phyloP scores from a whole-genome alignment of 2,797 vertebrate genomes.

The Cirrhinus mrigala region DNA sequence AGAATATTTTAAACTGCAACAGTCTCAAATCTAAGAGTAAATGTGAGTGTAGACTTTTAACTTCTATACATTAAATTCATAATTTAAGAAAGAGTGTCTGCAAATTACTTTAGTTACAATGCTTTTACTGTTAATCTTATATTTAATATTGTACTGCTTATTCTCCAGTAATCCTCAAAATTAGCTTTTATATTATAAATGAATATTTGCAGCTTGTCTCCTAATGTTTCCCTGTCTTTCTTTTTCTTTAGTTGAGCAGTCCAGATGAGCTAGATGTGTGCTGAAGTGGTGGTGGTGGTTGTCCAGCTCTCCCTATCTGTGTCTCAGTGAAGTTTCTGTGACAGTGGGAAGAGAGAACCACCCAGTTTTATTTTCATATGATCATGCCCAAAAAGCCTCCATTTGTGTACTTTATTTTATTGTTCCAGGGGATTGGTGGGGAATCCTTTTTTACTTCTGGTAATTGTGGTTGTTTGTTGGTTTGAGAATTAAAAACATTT shows the following conservation, averaged over 20 bases:
- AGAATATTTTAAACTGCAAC: no score
- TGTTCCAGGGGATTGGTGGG: constrained; percentile 48
- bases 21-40: no score
- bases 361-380: constrained; percentile 65
- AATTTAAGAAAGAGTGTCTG: no score
- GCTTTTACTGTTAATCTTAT: no score
- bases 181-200: background rate
- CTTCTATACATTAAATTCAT: no score
- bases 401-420: constrained; percentile 65
- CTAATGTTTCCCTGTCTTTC: background rate
- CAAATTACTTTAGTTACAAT: no score
- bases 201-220: background rate
- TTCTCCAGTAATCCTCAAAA: no score
- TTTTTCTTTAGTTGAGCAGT: constrained; percentile 85
- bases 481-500: constrained; percentile 80
- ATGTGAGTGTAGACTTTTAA: no score
- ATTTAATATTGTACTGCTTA: no score
- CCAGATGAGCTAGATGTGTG: constrained; percentile 78
- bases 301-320: constrained; percentile 55
- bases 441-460: constrained; percentile 68
- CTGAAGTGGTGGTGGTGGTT: constrained; percentile 59
- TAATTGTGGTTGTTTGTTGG: constrained; percentile 73
- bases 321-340: constrained; percentile 36
- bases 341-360: constrained; percentile 38
- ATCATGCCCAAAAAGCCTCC: constrained; percentile 55